Evolutionary conservation across 1,140 invertebrate genomes (phyloP).

Genomic region (Sarcophaga peregrina): DNA sequence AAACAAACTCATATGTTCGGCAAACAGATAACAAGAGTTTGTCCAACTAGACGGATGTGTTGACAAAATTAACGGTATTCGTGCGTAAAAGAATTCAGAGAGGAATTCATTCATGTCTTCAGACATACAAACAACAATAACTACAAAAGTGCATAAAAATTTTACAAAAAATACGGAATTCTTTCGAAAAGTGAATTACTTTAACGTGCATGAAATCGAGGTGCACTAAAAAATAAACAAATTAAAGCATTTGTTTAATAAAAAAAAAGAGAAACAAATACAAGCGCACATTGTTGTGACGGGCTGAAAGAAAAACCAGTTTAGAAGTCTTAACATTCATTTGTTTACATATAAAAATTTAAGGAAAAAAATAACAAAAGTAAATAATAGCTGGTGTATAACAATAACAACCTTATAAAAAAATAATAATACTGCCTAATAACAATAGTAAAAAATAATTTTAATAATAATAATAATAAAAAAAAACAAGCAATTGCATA

Average conservation of each 20-base stretch:
- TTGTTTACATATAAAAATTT: background rate
- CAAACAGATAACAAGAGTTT: conserved; percentile 19
- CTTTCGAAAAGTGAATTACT: too few species aligned
- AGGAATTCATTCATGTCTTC: background rate
- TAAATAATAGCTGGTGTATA: background rate
- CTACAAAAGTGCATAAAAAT: too few species aligned
- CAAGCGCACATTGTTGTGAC: conserved; percentile 10
- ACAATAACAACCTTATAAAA: background rate
- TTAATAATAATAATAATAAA: background rate
- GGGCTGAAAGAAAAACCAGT: background rate
- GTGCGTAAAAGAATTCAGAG: background rate
- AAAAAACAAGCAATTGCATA: conserved; percentile 18
- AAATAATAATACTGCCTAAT: too few species aligned
- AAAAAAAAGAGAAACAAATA: background rate
- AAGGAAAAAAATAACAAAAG: background rate
- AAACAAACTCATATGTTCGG: conserved; percentile 19
- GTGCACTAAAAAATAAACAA: background rate
- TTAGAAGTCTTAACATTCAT: background rate
- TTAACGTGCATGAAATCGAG: too few species aligned
- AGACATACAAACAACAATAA: too few species aligned
- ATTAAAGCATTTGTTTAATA: background rate
- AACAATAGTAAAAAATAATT: background rate
- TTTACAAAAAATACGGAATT: too few species aligned
- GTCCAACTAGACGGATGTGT: conserved; percentile 18
- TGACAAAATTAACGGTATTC: conserved; percentile 14